Conservation (phyloP, 2,888 invertebrate species). For the Drosophila ezoana region DNA sequence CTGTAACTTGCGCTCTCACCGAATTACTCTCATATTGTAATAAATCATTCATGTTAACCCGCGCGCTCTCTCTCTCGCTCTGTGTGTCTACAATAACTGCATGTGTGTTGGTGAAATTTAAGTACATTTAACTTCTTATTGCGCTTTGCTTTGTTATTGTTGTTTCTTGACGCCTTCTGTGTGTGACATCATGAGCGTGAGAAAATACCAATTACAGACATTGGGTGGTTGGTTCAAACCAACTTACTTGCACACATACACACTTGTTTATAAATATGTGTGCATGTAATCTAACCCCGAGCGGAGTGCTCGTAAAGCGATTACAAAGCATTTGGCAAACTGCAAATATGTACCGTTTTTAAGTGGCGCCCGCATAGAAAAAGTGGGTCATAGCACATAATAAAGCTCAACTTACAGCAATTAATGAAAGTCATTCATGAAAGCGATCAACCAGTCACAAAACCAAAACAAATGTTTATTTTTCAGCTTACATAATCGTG, state of each 20-base stretch:
- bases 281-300: constrained; percentile 11
- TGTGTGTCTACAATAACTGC: constrained; percentile 6
- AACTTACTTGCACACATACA: constrained; percentile 3
- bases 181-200: constrained; percentile 75
- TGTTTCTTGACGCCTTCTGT: constrained; percentile 38
- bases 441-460: constrained; percentile 45
- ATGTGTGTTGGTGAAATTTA: constrained; percentile 44
- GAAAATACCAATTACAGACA: constrained; percentile 64
- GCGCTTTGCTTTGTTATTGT: constrained; percentile 40
- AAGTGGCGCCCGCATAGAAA: constrained; percentile 21
- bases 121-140: constrained; percentile 50
- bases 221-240: constrained; percentile 24
- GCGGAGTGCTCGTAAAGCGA: constrained; percentile 19
- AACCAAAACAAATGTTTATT: constrained; percentile 63
- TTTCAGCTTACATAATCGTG: constrained; percentile 65
- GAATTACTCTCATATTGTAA: constrained; percentile 21
- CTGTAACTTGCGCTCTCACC: constrained; percentile 33
- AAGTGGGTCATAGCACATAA: constrained; percentile 65
- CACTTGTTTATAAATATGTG: neutral
- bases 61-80: constrained; percentile 6
- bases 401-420: constrained; percentile 61
- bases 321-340: constrained; percentile 40
- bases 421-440: constrained; percentile 74
- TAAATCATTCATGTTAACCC: constrained; percentile 36
- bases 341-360: constrained; percentile 23